These are phyloP conservation scores for Lacerta bilineata DNA, from an alignment of 2,797 vertebrate species.

Conservation along the genomic window DNA sequence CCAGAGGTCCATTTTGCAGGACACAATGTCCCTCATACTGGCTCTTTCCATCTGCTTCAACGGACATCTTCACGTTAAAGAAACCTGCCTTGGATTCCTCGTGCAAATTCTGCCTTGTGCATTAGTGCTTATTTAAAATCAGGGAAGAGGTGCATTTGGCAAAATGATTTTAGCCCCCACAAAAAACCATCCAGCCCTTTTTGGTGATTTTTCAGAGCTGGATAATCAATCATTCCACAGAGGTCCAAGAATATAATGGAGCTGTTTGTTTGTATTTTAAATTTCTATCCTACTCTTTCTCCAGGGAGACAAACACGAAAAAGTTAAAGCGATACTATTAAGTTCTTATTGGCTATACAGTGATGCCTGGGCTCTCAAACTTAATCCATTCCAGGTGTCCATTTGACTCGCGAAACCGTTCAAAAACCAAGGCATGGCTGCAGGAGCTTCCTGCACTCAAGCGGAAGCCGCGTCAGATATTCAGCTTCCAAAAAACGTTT, in stretches of 20 bases:
- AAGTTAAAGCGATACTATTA: no score
- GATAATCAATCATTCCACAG: neutral
- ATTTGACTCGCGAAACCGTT: no score
- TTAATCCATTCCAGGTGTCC: no score
- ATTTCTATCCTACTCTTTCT: no score
- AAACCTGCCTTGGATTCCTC: neutral
- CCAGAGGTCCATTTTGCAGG: neutral
- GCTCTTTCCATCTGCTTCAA: slow-evolving; percentile 10
- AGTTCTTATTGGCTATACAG: no score
- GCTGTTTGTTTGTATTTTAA: no score
- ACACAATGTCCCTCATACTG: slow-evolving; percentile 41
- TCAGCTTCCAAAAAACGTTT: no score
- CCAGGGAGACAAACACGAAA: no score
- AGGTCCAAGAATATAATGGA: neutral
- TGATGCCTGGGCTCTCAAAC: no score
- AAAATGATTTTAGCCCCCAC: neutral
- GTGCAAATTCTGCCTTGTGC: neutral
- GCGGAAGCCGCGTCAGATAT: no score
- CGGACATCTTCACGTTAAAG: neutral
- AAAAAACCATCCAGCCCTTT: neutral
- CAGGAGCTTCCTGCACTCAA: no score
- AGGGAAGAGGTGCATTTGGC: neutral
- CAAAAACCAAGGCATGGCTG: no score
- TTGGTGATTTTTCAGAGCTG: neutral
- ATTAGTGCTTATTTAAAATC: neutral